Evolutionary conservation across 2,797 vertebrate genomes (phyloP), one percentile per base, ranked within the genome.

Genomic region (Chaetodon trifasciatus): DNA sequence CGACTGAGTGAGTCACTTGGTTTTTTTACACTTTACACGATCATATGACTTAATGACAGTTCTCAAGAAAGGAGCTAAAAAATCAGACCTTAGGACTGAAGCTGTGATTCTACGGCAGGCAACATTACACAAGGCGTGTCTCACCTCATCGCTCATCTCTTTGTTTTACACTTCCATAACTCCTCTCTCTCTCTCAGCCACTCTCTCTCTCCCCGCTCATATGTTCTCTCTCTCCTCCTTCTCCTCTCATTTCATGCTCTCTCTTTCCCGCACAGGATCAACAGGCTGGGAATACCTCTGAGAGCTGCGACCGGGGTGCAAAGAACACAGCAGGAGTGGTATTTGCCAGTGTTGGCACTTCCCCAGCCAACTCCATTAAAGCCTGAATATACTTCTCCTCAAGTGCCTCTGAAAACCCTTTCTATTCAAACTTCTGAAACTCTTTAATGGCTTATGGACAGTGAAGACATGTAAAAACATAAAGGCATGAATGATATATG

Each of bases 211-310:
- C 63, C 39, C 23, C n/a, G 75, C 69, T 89, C 87, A 82, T 86
- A 89, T 91, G 83, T 70, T 90, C 73, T 77, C 76, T 85, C 76
- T 86, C 82, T 82, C 85, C 57, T 63, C 40, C 39, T 52, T 55
- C 46, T 68, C 78, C 67, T 76, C 75, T 78, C 55, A 3, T 76
- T 35, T 42, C 50, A 63, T 83, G 71, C 78, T 87, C 87, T 68
- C 80, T 86, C 82, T 46, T 80, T 85, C 84, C 80, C 82, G 93
- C 78, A 56, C 90, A 89, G 82, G 84, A 88, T 92, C 91, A 93
- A 90, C 90, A 94, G 91, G 89, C 91, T 87, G 92, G 89, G 91
- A 86, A 91, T 93, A 93, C 92, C 93, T 94, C 90, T 56, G 89
- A 89, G 89, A 91, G 87, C 91, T 92, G 92, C 55, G 74, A 93